phyloP scores from a whole-genome alignment of 2,888 invertebrate genomes.

The Euzophera pinguis region DNA sequence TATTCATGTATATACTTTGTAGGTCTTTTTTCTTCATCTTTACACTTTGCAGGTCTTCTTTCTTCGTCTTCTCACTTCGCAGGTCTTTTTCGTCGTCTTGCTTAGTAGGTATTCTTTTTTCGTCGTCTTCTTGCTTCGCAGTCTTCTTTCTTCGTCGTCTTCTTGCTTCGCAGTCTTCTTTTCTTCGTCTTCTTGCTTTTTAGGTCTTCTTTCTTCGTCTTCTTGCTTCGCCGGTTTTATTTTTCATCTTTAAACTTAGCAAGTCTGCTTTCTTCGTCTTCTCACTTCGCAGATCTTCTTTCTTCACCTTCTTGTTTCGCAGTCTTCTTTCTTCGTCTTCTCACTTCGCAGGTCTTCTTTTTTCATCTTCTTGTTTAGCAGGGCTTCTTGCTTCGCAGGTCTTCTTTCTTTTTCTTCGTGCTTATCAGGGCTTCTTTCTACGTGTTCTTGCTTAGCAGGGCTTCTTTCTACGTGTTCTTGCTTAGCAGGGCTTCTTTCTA shows the following conservation, averaged over 20 bases:
- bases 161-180: neutral
- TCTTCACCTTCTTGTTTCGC: slow-evolving; percentile 7
- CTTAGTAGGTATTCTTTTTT: slow-evolving; percentile 3
- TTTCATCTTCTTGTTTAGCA: slow-evolving; percentile 5
- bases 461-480: slow-evolving; percentile 14
- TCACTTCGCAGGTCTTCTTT: slow-evolving; percentile 12
- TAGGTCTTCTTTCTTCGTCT: slow-evolving; percentile 11
- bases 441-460: neutral
- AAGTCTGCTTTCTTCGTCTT: neutral
- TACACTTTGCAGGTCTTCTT: neutral
- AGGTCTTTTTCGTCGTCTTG: neutral
- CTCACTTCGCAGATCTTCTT: neutral
- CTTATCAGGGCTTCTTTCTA: slow-evolving; percentile 14
- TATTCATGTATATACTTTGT: no score
- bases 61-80: neutral
- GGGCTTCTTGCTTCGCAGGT: neutral
- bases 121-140: neutral
- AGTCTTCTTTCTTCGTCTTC: slow-evolving; percentile 9
- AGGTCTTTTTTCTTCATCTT: neutral
- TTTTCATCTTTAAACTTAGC: slow-evolving; percentile 12
- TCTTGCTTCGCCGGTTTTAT: slow-evolving; percentile 15
- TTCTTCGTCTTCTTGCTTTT: slow-evolving; percentile 13
- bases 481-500: slow-evolving; percentile 10
- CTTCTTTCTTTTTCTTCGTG: slow-evolving; percentile 17
- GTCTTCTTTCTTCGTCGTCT: slow-evolving; percentile 12